These are phyloP conservation scores for Linnaemya tessellans DNA, from an alignment of 2,888 invertebrate species.

Conservation along the genomic window DNA sequence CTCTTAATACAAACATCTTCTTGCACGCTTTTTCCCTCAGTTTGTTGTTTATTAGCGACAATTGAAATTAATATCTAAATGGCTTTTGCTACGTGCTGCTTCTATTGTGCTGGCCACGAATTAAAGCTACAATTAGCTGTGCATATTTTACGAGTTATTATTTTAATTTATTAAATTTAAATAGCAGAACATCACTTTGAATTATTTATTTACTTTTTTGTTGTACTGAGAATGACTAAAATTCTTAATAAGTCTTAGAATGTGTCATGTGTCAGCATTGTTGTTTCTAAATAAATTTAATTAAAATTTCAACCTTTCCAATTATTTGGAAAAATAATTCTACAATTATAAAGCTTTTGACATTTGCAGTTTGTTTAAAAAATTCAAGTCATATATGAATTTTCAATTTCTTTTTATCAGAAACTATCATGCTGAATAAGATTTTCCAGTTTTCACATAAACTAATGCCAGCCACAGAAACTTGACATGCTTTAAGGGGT, in stretches of 20 bases:
- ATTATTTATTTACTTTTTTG: conserved; percentile 1
- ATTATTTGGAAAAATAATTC: background rate
- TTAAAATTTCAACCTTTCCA: conserved; percentile 2
- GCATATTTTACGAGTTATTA: conserved; percentile 51
- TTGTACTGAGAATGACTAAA: background rate
- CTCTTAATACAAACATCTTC: background rate
- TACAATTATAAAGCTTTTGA: too few relatives aligned
- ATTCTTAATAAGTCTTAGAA: background rate
- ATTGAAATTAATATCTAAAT: background rate
- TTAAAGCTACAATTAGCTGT: background rate
- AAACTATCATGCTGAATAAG: too few relatives aligned
- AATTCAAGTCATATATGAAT: too few relatives aligned
- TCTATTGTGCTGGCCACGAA: background rate
- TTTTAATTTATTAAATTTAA: conserved; percentile 45
- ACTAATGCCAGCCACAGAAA: too few relatives aligned
- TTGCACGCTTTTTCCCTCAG: conserved; percentile 30
- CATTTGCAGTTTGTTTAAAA: too few relatives aligned
- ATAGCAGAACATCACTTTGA: background rate
- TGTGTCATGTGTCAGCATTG: background rate
- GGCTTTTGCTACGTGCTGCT: conserved; percentile 52
- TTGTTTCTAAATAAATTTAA: conserved; percentile 23
- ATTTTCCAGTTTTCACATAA: too few relatives aligned
- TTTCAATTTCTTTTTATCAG: too few relatives aligned
- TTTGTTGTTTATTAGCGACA: background rate
- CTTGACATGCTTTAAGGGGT: too few relatives aligned